Conservation (phyloP, 1,140 invertebrate genomes). For the Armadillidium nasatum region DNA sequence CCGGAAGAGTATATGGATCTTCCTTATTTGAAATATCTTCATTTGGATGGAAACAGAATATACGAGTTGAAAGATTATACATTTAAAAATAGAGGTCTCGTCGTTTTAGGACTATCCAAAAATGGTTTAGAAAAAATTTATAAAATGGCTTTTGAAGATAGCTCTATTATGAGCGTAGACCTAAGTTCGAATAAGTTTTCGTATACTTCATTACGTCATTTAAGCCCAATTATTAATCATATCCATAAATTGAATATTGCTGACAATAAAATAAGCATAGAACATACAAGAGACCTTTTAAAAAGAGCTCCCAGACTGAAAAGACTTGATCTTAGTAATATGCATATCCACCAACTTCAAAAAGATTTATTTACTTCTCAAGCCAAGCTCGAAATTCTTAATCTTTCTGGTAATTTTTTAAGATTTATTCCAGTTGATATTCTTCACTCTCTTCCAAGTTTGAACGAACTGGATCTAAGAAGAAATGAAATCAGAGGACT, state of each 20-base stretch:
- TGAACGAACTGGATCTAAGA: constrained; percentile 60
- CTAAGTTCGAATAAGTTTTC: constrained; percentile 36
- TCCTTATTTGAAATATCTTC: constrained; percentile 29
- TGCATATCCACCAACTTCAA: constrained; percentile 67
- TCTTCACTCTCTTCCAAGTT: constrained; percentile 55
- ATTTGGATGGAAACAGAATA: constrained; percentile 39
- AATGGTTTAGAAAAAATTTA: constrained; percentile 39
- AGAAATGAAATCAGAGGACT: constrained; percentile 59
- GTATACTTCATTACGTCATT: constrained; percentile 36
- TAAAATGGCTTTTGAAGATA: constrained; percentile 38
- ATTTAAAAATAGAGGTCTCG: constrained; percentile 32
- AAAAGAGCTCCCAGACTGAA: constrained; percentile 50
- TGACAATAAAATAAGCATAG: constrained; percentile 64
- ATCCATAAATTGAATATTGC: constrained; percentile 59
- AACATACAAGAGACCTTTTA: constrained; percentile 38
- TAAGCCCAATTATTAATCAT: constrained; percentile 48
- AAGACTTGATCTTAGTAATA: constrained; percentile 60
- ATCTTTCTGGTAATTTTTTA: constrained; percentile 57
- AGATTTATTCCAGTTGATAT: constrained; percentile 55
- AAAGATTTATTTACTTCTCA: constrained; percentile 60
- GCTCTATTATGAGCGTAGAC: constrained; percentile 35
- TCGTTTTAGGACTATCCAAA: constrained; percentile 36
- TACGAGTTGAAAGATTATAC: constrained; percentile 40
- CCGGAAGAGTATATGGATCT: constrained; percentile 49
- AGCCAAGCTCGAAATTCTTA: constrained; percentile 54